These are phyloP conservation scores for Actinernus sp. DNA, from an alignment of 92 coral and sea anemone genomes.

Conservation along the genomic window DNA sequence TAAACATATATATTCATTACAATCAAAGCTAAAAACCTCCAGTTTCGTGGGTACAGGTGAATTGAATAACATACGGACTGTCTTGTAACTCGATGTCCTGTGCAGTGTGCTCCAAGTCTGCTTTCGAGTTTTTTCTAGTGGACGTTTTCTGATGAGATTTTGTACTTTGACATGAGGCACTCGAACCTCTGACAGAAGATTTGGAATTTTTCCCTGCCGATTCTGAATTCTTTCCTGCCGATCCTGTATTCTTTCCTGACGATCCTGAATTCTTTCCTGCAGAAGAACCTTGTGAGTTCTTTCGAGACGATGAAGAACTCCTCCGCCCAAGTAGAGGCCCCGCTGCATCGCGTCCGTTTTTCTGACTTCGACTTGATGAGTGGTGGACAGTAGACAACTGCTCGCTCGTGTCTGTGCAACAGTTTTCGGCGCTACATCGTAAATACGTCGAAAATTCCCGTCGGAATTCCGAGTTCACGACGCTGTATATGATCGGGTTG, in stretches of 20 bases:
- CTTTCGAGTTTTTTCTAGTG: not conserved
- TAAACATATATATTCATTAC: no score
- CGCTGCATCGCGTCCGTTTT: constrained; percentile 1
- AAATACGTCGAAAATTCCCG: constrained; percentile 70
- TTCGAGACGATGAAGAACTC: not conserved
- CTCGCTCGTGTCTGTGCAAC: constrained; percentile 51
- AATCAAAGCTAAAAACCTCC: constrained; percentile 46
- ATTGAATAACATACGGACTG: constrained; percentile 2
- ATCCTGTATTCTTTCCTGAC: not conserved
- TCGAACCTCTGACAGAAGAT: no score
- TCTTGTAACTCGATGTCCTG: not conserved
- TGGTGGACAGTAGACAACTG: constrained; percentile 39
- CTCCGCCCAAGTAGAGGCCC: constrained; percentile 2
- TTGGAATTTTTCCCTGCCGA: not conserved
- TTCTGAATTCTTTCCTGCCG: not conserved
- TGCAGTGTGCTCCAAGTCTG: not conserved
- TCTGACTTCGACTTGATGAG: constrained; percentile 6
- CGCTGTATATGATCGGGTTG: constrained; percentile 87
- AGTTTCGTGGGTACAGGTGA: constrained; percentile 17
- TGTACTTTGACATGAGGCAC: not conserved
- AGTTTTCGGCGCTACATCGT: constrained; percentile 39
- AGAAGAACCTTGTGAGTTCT: not conserved
- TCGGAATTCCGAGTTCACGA: constrained; percentile 88
- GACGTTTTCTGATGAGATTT: not conserved
- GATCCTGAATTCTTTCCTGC: no score